Base-by-base conservation (phyloP, 2,113 vertebrate species). In the Ageneiosus marmoratus region DNA sequence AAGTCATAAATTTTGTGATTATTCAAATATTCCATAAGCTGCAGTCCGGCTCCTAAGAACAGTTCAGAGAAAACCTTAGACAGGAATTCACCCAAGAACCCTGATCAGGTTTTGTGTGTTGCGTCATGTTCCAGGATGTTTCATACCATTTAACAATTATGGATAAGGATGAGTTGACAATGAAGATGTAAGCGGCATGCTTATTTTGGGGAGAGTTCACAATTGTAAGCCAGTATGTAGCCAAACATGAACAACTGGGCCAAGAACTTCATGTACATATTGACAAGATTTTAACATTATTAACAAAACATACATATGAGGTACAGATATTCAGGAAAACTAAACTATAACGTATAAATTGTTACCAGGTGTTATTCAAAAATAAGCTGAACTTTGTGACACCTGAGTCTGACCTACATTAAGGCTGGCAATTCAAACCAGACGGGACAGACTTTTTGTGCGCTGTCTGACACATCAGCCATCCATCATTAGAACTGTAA, bases 401-500 rank as follows among this genome's bases (percentile, higher is more conserved):
- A 67, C 50, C 44, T n/a, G 56, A 5, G 29, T 24, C 32, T 77
- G 53, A 77, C 72, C 27, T 50, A 67, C 34, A 77, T 80, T 63
- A 32, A 37, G 20, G 10, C 41, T 81, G 9, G 18, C 32, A 46
- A 41, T 0, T 9, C 44, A 83, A 65, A 75, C 24, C 37, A 75
- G 46, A 83, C 65, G 37, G 76, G 34, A 78, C 44, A 60, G 32
- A 56, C 53, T 29, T 41, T n/a, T 37, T 37, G 32, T 41, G 34
- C 24, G 34, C 37, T 11, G n/a, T 32, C 51, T 55, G 69, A 81
- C 24, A 41, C 53, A n/a, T 65, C 27, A 27, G 56, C 34, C 11
- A 46, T 11, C 65, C 65, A 11, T 72, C 63, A 27, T 79, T 29
- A 60, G n/a, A 77, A 53, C 27, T 69, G 50, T 69, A 76, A 56